These are phyloP conservation scores for Diaperis boleti DNA, from an alignment of 2,888 invertebrate genomes.

Conservation along the genomic window DNA sequence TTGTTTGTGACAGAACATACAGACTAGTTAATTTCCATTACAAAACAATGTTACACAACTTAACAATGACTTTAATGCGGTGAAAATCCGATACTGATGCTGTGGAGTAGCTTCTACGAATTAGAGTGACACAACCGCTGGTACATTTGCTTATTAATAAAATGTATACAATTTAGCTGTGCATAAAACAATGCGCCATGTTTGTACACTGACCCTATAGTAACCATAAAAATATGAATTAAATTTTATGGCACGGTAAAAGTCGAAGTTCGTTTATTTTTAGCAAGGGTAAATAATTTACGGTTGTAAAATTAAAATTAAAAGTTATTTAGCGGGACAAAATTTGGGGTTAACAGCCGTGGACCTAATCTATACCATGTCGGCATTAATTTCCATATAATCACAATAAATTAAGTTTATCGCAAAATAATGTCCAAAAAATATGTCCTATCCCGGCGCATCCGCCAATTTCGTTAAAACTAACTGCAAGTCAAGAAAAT, in stretches of 20 bases:
- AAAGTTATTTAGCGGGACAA: too few relatives aligned
- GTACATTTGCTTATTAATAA: too few relatives aligned
- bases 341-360: too few relatives aligned
- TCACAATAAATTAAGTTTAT: background rate
- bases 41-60: slow-evolving; percentile 38
- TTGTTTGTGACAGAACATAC: slow-evolving; percentile 36
- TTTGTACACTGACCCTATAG: too few relatives aligned
- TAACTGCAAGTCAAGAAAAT: slow-evolving; percentile 8
- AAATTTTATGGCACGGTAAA: too few relatives aligned
- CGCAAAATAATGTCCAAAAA: background rate
- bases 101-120: background rate
- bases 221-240: too few relatives aligned
- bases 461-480: slow-evolving; percentile 6
- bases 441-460: background rate
- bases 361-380: too few relatives aligned
- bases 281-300: too few relatives aligned
- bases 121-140: background rate
- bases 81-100: slow-evolving; percentile 10
- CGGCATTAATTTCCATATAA: background rate
- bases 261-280: too few relatives aligned
- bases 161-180: too few relatives aligned
- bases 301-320: too few relatives aligned
- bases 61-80: slow-evolving; percentile 31
- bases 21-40: slow-evolving; percentile 39
- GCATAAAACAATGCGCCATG: too few relatives aligned